Conservation (phyloP, 2,113 vertebrate genomes). For the Mastomys coucha region DNA sequence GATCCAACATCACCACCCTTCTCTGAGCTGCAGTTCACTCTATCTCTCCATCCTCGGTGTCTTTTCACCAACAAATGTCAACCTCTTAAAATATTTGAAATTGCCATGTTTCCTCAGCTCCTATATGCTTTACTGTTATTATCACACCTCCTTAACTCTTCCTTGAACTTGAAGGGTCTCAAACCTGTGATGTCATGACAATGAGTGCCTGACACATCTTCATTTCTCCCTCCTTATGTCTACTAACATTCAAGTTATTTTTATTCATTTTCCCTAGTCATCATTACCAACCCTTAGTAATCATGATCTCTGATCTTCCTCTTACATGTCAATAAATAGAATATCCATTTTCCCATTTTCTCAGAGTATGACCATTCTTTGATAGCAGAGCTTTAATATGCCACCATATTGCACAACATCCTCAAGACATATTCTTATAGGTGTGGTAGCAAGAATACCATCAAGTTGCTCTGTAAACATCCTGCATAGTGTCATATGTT, state of each 20-base stretch:
- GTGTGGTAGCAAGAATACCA: accelerated
- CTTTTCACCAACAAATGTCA: not conserved
- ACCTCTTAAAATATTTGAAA: not conserved
- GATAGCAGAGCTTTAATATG: accelerated
- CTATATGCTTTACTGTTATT: too few species aligned
- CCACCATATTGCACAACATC: not conserved
- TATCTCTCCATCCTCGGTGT: not conserved
- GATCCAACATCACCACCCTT: not conserved
- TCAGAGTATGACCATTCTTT: not conserved
- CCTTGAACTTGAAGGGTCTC: not conserved
- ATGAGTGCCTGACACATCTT: accelerated
- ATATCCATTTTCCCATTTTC: not conserved
- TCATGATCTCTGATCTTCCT: not conserved
- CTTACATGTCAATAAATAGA: not conserved
- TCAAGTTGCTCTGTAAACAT: not conserved
- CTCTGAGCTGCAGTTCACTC: not conserved
- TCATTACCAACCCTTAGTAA: too few species aligned
- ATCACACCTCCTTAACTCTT: not conserved
- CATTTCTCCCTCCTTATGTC: not conserved
- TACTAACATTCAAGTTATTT: not conserved
- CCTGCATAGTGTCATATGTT: too few species aligned
- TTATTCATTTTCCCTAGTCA: not conserved
- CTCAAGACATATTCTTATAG: not conserved
- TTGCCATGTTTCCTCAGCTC: not conserved
- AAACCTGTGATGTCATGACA: not conserved